These are phyloP conservation scores for Apantesis nais DNA, from an alignment of 2,888 invertebrate species.

Conservation along the genomic window DNA sequence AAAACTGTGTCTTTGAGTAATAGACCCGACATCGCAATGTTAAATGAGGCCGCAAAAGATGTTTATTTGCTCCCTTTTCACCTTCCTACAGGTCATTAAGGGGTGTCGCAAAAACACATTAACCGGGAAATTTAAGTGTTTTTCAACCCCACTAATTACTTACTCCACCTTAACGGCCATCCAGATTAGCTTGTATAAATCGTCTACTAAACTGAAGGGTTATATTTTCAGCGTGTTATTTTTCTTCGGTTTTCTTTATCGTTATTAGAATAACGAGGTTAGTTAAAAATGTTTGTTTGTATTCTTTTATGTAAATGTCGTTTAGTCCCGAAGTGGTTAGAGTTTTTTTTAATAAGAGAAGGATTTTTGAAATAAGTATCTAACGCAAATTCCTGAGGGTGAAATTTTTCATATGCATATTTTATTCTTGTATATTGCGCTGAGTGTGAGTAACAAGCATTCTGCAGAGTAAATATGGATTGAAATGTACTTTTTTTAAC, in stretches of 20 bases:
- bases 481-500: too few species aligned
- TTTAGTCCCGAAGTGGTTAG: background rate
- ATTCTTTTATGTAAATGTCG: background rate
- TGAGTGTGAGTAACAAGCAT: too few species aligned
- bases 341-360: too few species aligned
- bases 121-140: constrained; percentile 69
- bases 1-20: constrained; percentile 22
- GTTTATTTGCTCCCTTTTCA: constrained; percentile 61
- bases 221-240: constrained; percentile 40
- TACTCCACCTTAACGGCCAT: constrained; percentile 59
- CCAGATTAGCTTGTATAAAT: constrained; percentile 62
- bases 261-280: constrained; percentile 17
- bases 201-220: constrained; percentile 40
- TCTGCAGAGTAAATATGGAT: too few species aligned
- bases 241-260: constrained; percentile 34
- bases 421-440: too few species aligned
- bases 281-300: background rate
- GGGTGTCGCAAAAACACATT: constrained; percentile 69
- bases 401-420: too few species aligned
- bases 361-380: too few species aligned
- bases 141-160: constrained; percentile 73
- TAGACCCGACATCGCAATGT: constrained; percentile 32
- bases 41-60: constrained; percentile 54
- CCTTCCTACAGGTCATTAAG: constrained; percentile 58
- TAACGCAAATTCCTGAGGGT: too few species aligned